Base-by-base conservation (phyloP, 2,797 vertebrate genomes). In the Liparis tanakae region DNA sequence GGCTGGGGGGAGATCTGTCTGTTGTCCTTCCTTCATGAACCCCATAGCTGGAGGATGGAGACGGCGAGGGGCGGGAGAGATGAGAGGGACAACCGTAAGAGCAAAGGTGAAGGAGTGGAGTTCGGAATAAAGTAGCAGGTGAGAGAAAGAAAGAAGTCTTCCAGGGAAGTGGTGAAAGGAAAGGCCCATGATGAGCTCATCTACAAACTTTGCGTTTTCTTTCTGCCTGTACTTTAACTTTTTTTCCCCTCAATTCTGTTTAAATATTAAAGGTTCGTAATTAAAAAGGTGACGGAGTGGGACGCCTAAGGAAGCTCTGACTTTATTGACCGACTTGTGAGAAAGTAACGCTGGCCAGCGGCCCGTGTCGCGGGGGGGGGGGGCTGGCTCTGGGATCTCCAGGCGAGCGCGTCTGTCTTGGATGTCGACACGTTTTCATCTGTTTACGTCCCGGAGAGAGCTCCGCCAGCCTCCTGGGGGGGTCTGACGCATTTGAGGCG, bases 251-350 rank as follows among this genome's bases (percentile, higher is more conserved):
- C 87, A 2, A 89, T 88, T 87, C 87, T 88, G 61, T 87, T 93
- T 91, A 93, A 93, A 92, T 91, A 93, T 93, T 93, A 85, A 93
- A 73, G 78, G 63, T 59, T 81, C 87, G 79, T 91, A 92, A 93
- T 93, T 92, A 92, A 92, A 30, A 90, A 87, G 88, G 86, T 87
- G 90, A 87, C 80, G 1, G 72, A 91, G 83, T 82, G 81, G 68
- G 80, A 80, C 54, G 82, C 90, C 88, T 86, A 56, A 33, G 81
- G 83, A 84, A 60, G 67, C 67, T 78, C 30, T 6, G 67, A 79
- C 71, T 68, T 80, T 91, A 92, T 92, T 89, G 91, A 90, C 84
- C 76, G 15, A 70, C 70, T 36, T 78, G 80, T 91, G 87, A 90
- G 84, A 76, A 74, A 90, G 87, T 82, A 80, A 76, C 17, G 51